Evolutionary conservation across 35 echinoderm and acorn worm species (phyloP).

Genomic region (Strongylocentrotus purpuratus): DNA sequence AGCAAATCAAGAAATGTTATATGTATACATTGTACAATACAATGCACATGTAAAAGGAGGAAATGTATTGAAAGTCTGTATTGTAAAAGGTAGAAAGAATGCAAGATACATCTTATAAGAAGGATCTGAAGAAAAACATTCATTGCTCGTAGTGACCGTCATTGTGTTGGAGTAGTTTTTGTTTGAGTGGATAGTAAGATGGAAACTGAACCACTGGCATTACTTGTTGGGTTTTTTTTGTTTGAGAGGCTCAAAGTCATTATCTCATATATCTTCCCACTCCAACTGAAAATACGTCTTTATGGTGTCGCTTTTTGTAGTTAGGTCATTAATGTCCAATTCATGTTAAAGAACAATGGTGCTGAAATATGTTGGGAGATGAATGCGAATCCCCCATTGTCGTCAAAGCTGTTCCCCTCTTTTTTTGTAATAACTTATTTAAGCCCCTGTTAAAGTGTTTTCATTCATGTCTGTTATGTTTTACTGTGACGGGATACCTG

Average conservation of each 20-base stretch:
- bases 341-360: background rate
- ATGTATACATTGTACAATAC: background rate
- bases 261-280: background rate
- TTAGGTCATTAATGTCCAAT: background rate
- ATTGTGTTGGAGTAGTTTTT: background rate
- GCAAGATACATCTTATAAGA: background rate
- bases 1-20: background rate
- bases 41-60: background rate
- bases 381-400: background rate
- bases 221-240: background rate
- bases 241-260: background rate
- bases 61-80: background rate
- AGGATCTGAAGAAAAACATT: background rate
- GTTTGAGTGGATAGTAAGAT: background rate
- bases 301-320: background rate
- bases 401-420: background rate
- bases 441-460: background rate
- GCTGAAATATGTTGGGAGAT: background rate
- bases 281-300: background rate
- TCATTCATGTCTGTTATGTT: background rate
- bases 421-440: background rate
- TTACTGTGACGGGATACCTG: background rate
- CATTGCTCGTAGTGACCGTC: background rate
- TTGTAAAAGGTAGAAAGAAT: background rate
- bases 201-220: background rate